phyloP scores from a whole-genome alignment of 2,797 vertebrate species.

The Antennarius maculatus region DNA sequence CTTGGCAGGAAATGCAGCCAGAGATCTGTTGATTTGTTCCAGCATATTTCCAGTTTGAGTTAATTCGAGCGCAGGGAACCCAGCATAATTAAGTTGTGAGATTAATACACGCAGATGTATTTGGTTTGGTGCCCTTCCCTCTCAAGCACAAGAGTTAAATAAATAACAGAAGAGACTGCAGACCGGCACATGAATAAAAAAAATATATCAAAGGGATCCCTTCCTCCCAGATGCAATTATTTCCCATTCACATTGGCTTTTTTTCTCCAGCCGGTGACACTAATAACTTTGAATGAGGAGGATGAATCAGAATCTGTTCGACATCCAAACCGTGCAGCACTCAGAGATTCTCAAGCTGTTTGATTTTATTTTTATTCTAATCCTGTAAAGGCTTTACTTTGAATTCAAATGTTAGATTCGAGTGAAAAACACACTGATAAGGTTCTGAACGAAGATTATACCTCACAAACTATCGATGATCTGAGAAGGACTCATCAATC shows the following conservation, averaged over 20 bases:
- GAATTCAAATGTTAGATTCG: neutral
- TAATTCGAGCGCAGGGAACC: conserved; percentile 77
- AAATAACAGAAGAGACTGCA: conserved; percentile 77
- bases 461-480: neutral
- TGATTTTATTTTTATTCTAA: neutral
- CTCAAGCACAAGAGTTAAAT: conserved; percentile 77
- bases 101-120: conserved; percentile 82
- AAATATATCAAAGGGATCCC: conserved; percentile 85
- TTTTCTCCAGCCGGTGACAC: conserved; percentile 87
- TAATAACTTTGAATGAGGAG: conserved; percentile 90
- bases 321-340: neutral
- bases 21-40: conserved; percentile 78
- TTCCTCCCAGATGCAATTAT: conserved; percentile 92
- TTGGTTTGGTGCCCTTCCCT: conserved; percentile 74
- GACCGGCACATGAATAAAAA: conserved; percentile 83
- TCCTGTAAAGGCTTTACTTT: neutral
- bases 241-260: conserved; percentile 89
- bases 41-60: conserved; percentile 81
- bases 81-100: conserved; percentile 83
- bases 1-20: conserved; percentile 56
- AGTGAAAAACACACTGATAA: neutral
- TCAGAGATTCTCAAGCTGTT: neutral
- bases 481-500: neutral
- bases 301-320: conserved; percentile 58
- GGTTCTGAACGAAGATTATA: neutral